Conservation (phyloP, 2,113 vertebrate genomes). For the Saimiri boliviensis region DNA sequence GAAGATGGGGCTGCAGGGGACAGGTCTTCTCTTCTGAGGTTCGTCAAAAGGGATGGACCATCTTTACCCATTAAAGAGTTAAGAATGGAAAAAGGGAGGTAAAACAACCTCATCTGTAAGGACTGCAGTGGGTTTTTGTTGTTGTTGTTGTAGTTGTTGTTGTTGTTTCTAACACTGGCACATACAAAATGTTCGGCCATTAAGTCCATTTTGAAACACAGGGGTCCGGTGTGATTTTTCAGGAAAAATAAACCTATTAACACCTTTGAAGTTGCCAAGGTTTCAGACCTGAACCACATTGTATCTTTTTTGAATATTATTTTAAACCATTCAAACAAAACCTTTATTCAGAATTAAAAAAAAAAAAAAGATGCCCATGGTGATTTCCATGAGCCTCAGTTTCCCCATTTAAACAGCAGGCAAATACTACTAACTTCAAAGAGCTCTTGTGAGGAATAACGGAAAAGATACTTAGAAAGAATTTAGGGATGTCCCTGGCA, state of each 20-base stretch:
- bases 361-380: no score
- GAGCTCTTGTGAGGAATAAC: not conserved
- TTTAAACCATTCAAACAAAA: not conserved
- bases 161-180: not conserved
- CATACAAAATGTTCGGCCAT: not conserved
- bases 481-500: not conserved
- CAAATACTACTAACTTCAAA: not conserved
- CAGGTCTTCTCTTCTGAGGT: not conserved
- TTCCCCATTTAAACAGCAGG: no score
- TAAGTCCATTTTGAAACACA: not conserved
- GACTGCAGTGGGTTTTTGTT: no score
- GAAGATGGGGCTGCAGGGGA: rapidly evolving
- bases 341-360: not conserved
- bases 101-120: not conserved
- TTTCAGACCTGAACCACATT: not conserved
- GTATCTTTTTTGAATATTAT: not conserved
- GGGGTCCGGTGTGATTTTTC: not conserved
- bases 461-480: not conserved
- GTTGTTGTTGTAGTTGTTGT: not conserved
- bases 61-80: not conserved
- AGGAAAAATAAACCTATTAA: not conserved
- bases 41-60: not conserved
- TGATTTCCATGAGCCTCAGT: not conserved
- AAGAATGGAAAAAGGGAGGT: not conserved
- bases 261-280: not conserved